Percentiles rank a stretch among this genome's conserved stretches.
Evolutionary conservation across 2,888 invertebrate genomes (phyloP).

Genomic region (Apodemia hepburni): DNA sequence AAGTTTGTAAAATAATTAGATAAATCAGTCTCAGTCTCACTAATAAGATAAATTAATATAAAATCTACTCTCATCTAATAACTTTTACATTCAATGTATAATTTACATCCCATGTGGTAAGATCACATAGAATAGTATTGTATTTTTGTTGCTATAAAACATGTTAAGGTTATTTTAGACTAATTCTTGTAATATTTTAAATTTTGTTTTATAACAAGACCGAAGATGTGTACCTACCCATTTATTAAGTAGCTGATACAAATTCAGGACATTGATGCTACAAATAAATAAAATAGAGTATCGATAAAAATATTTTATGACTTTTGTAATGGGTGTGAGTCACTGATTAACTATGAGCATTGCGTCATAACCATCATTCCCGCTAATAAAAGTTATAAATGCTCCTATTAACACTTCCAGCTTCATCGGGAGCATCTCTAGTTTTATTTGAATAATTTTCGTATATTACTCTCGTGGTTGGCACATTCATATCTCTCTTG

Average conservation of each 20-base stretch:
- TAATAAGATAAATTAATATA: too few species aligned
- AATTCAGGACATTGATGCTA: neutral
- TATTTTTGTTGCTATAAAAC: too few species aligned
- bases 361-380: constrained; percentile 30
- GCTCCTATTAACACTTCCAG: constrained; percentile 43
- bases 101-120: too few species aligned
- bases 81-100: too few species aligned
- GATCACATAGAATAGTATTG: too few species aligned
- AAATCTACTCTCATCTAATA: too few species aligned
- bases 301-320: constrained; percentile 11
- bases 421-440: constrained; percentile 33
- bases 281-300: constrained; percentile 10
- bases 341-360: constrained; percentile 24
- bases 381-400: constrained; percentile 37
- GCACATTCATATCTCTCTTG: constrained; percentile 59
- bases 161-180: too few species aligned
- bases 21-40: too few species aligned
- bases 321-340: constrained; percentile 24
- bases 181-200: too few species aligned
- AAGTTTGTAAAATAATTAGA: too few species aligned
- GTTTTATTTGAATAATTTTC: constrained; percentile 43
- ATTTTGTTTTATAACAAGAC: too few species aligned
- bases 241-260: neutral
- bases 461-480: constrained; percentile 46
- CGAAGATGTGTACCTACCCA: too few species aligned